Evolutionary conservation across 2,888 invertebrate species (phyloP), one percentile per base, ranked within the genome.

Genomic region (Germaria angustata): DNA sequence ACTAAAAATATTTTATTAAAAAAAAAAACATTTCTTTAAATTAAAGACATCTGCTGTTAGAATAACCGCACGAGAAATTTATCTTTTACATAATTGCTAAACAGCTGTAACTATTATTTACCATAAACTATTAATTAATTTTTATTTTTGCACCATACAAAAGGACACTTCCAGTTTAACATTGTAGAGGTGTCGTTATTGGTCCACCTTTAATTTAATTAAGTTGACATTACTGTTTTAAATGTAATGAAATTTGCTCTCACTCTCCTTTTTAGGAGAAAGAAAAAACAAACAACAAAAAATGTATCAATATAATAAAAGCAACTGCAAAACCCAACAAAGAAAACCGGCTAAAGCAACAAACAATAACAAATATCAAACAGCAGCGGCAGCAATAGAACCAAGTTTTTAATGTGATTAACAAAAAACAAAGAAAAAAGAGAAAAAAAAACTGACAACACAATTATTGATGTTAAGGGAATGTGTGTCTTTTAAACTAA

Each of bases 291-390:
- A 36, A 36, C 5, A 68, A 59, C 41, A 22, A 46, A 36, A 66
- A 69, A 22, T 44, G 28, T 46, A 46, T 11, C 7, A 75, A 44
- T 63, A 44, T 22, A 71, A 69, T 63, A 44, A 78, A 53, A 77
- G 61, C 49, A 49, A 57, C 51, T 32, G 15, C 44, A 55, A 36
- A 65, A 6, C 34, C 17, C 28, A 49, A 24, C 20, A 68, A 51
- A 49, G 28, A 61, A 65, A 77, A 78, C 78, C 78, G 78, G 78
- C 78, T 71, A 63, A 78, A 78, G 39, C 46, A 63, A 78, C 61
- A 71, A 55, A 78, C 34, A 69, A 63, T 55, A 78, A 63, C 44
- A 78, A 53, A 73, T 53, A 44, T 53, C 44, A 44, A 66, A 55
- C 24, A 55, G 17, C 63, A 66, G 17, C 46, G 63, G 13, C 11